Percentiles rank a stretch among this genome's conserved stretches.
Conservation (phyloP, 2,797 vertebrate species). For the Karalla daura region DNA sequence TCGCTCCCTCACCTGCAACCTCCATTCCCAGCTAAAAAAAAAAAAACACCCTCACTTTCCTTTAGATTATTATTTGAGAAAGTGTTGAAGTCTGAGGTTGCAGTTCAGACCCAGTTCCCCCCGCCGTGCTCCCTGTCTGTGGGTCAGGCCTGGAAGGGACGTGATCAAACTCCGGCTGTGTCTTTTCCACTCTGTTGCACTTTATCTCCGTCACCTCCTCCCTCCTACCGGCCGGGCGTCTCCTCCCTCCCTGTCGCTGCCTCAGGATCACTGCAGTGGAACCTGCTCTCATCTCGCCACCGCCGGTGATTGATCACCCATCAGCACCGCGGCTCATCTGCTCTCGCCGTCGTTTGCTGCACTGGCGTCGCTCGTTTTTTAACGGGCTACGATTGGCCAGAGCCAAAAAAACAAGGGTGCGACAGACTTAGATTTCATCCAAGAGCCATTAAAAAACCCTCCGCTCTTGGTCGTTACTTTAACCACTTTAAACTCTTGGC, state of each 20-base stretch:
- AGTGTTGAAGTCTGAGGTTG: constrained; percentile 10
- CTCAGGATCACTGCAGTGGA: constrained; percentile 60
- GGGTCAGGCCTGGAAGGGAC: constrained; percentile 15
- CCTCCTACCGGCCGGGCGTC: constrained; percentile 27
- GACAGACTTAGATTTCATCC: constrained; percentile 23
- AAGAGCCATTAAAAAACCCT: constrained; percentile 18
- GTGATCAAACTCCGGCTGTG: constrained; percentile 43
- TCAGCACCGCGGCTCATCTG: constrained; percentile 45
- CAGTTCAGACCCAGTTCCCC: constrained; percentile 14
- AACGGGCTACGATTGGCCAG: constrained; percentile 12
- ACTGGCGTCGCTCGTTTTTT: constrained; percentile 7
- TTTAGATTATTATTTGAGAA: too few species aligned
- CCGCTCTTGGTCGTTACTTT: constrained; percentile 18
- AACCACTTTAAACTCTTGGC: constrained; percentile 16
- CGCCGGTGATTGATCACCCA: constrained; percentile 68
- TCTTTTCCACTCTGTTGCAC: constrained; percentile 63
- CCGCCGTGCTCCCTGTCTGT: constrained; percentile 1
- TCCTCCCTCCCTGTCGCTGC: constrained; percentile 19
- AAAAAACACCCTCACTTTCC: too few species aligned
- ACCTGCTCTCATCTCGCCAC: constrained; percentile 58
- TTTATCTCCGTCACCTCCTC: constrained; percentile 47
- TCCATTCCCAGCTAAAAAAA: too few species aligned
- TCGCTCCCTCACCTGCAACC: too few species aligned
- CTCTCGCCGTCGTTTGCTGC: constrained; percentile 18
- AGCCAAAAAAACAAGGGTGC: constrained; percentile 30